phyloP scores from a whole-genome alignment of 2,888 invertebrate species.

The Atethmia centrago region DNA sequence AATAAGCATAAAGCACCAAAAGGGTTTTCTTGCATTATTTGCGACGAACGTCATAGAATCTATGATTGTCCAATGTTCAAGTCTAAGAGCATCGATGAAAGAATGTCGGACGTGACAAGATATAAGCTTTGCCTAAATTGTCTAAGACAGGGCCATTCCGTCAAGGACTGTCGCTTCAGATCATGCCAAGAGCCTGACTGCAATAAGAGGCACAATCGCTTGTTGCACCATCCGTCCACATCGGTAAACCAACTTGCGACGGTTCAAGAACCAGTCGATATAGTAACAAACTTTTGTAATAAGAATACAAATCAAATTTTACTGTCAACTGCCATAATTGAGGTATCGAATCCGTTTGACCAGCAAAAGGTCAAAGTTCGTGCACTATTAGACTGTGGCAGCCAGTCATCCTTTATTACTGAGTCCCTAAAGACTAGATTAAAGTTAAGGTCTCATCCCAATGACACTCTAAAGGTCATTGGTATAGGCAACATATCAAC shows the following conservation, averaged over 20 bases:
- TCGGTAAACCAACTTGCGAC: not conserved
- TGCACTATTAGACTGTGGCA: slow-evolving; percentile 33
- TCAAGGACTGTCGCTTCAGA: slow-evolving; percentile 2
- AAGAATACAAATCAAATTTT: not conserved
- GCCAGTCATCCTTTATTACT: slow-evolving; percentile 28
- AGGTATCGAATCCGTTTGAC: slow-evolving; percentile 9
- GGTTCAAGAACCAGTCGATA: not conserved
- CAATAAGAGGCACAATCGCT: slow-evolving; percentile 6
- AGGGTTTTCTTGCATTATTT: slow-evolving; percentile 47
- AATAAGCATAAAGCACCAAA: not conserved
- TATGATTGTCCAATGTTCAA: slow-evolving; percentile 43
- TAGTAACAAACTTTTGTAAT: not conserved
- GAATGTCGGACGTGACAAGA: slow-evolving; percentile 4
- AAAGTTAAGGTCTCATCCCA: not conserved
- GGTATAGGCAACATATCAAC: slow-evolving; percentile 16
- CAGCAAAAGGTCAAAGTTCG: slow-evolving; percentile 14
- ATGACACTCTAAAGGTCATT: slow-evolving; percentile 19
- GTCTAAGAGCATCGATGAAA: not conserved
- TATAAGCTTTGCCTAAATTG: slow-evolving; percentile 8
- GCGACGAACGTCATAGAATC: slow-evolving; percentile 57
- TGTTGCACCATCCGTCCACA: not conserved
- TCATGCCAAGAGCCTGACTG: not conserved
- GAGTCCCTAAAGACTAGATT: slow-evolving; percentile 16
- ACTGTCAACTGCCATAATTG: slow-evolving; percentile 26
- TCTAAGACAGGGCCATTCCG: not conserved